A percentile compares a stretch with the other conserved stretches of the same genome.
phyloP scores from a whole-genome alignment of 1,140 invertebrate species.

The Zaprionus davidi region DNA sequence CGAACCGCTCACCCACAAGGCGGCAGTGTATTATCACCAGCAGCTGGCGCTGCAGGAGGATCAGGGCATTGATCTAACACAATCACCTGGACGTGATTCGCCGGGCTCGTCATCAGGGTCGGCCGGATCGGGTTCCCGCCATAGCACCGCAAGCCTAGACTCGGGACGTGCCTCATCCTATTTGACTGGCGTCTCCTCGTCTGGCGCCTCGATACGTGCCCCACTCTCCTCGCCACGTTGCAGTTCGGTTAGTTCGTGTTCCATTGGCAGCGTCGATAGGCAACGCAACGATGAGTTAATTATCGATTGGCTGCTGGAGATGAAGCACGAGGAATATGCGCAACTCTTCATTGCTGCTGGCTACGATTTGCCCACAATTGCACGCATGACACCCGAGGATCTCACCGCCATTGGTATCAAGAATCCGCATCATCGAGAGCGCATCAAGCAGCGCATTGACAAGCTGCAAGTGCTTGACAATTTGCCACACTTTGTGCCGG shows the following conservation, averaged over 20 bases:
- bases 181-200: slow-evolving; percentile 79
- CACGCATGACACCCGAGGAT: slow-evolving; percentile 98
- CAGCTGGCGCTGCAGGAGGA: slow-evolving; percentile 90
- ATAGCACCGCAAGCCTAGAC: slow-evolving; percentile 96
- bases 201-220: slow-evolving; percentile 81
- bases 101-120: slow-evolving; percentile 94
- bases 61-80: slow-evolving; percentile 90
- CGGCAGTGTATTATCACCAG: slow-evolving; percentile 90
- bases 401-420: slow-evolving; percentile 95
- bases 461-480: slow-evolving; percentile 97
- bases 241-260: slow-evolving; percentile 89
- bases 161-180: slow-evolving; percentile 93
- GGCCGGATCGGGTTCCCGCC: slow-evolving; percentile 90
- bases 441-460: slow-evolving; percentile 97
- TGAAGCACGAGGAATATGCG: slow-evolving; percentile 98
- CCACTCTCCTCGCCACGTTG: slow-evolving; percentile 85
- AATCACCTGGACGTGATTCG: slow-evolving; percentile 94
- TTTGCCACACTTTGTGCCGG: slow-evolving; percentile 95
- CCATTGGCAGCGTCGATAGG: slow-evolving; percentile 89
- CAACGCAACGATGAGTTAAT: slow-evolving; percentile 92
- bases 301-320: slow-evolving; percentile 96
- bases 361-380: slow-evolving; percentile 98
- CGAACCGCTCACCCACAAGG: slow-evolving; percentile 88
- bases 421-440: slow-evolving; percentile 98
- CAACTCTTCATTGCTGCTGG: slow-evolving; percentile 96